These are phyloP conservation scores for Mus caroli DNA, from an alignment of 2,797 vertebrate genomes.

Conservation along the genomic window DNA sequence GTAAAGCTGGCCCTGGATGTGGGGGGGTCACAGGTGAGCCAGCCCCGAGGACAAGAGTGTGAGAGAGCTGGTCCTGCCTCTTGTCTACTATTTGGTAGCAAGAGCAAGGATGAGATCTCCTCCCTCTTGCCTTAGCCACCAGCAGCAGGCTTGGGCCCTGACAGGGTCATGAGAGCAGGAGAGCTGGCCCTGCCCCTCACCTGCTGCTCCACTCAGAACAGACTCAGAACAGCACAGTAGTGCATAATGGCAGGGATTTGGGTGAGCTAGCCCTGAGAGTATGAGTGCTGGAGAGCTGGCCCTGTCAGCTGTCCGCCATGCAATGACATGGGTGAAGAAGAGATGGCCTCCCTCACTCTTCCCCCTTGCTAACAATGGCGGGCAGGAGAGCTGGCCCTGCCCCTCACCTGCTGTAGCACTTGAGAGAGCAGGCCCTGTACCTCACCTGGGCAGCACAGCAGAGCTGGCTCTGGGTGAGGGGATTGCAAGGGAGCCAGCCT, in stretches of 20 bases:
- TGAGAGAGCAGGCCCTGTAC: not conserved
- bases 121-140: not conserved
- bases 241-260: not conserved
- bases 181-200: not conserved
- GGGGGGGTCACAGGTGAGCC: not conserved
- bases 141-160: not conserved
- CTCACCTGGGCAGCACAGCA: not conserved
- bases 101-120: not conserved
- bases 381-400: not conserved
- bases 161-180: not conserved
- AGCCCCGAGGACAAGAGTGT: not conserved
- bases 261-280: not conserved
- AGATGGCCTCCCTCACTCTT: not conserved
- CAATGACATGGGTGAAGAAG: not conserved
- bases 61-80: not conserved
- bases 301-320: not conserved
- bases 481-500: not conserved
- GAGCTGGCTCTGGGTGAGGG: not conserved
- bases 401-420: too few relatives aligned
- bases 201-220: not conserved
- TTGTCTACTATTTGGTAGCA: not conserved
- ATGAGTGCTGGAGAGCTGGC: not conserved
- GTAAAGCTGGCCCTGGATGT: not conserved
- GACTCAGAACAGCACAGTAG: not conserved
- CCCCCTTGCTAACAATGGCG: not conserved